These are phyloP conservation scores for Otolemur crassicaudatus DNA, from an alignment of 2,797 vertebrate species.

Conservation along the genomic window DNA sequence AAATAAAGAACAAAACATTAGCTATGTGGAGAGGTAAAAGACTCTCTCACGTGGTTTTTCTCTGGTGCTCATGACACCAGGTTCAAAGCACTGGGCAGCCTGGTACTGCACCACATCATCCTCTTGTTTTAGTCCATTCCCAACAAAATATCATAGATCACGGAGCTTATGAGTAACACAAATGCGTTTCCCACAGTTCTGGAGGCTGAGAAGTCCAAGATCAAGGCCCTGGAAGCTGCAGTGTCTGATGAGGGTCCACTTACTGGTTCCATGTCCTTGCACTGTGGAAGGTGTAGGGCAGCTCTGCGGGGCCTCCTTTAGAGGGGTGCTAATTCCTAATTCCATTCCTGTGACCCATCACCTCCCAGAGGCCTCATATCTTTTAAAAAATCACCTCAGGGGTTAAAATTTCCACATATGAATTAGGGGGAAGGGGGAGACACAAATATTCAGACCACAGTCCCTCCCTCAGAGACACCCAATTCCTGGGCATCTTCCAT, in stretches of 20 bases:
- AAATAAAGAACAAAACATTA: background rate
- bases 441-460: background rate
- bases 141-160: background rate
- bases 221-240: background rate
- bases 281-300: background rate
- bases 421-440: background rate
- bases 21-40: background rate
- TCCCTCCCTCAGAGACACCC: background rate
- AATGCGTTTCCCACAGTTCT: background rate
- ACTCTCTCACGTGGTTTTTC: background rate
- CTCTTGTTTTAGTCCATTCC: background rate
- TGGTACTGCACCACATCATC: too few species aligned
- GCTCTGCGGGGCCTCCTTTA: background rate
- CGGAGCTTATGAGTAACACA: background rate
- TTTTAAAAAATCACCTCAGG: background rate
- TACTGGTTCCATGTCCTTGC: too few species aligned
- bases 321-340: background rate
- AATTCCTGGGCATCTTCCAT: background rate
- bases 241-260: background rate
- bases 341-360: background rate
- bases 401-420: background rate
- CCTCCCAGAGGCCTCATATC: background rate
- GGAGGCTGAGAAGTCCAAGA: background rate
- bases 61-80: background rate
- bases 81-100: background rate